Conservation (phyloP, 2,797 vertebrate genomes). For the Enoplosus armatus region DNA sequence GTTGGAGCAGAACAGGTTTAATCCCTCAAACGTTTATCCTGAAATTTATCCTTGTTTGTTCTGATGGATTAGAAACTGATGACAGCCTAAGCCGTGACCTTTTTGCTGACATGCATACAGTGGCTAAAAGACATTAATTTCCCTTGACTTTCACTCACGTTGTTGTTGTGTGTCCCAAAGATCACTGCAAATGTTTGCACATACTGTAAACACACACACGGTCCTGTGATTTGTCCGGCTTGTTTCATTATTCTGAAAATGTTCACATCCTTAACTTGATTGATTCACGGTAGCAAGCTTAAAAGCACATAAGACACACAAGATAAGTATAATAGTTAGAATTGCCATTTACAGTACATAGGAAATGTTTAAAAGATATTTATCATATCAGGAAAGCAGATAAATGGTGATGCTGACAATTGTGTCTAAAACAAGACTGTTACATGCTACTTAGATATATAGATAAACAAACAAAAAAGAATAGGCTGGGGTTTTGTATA, state of each 20-base stretch:
- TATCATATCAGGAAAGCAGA: not conserved
- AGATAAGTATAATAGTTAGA: not conserved
- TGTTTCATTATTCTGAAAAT: not conserved
- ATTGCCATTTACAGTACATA: not conserved
- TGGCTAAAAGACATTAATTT: slow-evolving; percentile 48
- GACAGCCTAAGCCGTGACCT: slow-evolving; percentile 55
- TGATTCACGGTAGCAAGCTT: not conserved
- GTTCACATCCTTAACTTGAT: not conserved
- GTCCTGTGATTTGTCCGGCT: not conserved
- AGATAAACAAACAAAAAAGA: not conserved
- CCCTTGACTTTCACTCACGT: slow-evolving; percentile 26
- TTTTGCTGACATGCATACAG: slow-evolving; percentile 32
- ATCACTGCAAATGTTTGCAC: slow-evolving; percentile 15
- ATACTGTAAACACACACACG: not conserved
- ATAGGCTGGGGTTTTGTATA: not conserved
- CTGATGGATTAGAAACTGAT: slow-evolving; percentile 54
- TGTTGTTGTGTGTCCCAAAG: slow-evolving; percentile 23
- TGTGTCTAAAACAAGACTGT: not conserved
- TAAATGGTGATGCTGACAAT: not conserved
- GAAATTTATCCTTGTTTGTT: slow-evolving; percentile 45
- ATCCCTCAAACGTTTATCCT: slow-evolving; percentile 45
- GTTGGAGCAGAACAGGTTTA: slow-evolving; percentile 46
- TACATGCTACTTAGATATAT: not conserved
- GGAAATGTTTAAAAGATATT: not conserved
- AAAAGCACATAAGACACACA: not conserved